Evolutionary conservation across 2,888 invertebrate species (phyloP).

Genomic region (Drosophila aldrichi): DNA sequence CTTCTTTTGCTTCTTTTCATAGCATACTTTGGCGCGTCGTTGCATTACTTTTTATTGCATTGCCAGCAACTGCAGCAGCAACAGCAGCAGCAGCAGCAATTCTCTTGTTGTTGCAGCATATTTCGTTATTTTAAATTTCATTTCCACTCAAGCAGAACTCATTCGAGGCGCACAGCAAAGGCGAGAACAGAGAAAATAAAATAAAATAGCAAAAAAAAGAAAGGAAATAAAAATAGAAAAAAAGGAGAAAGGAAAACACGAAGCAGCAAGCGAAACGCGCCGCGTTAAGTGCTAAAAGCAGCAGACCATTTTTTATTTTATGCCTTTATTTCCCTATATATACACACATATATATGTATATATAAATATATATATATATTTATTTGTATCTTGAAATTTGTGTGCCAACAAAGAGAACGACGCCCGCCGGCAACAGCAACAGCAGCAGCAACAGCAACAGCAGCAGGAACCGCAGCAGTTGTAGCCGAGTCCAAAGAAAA

Average conservation of each 20-base stretch:
- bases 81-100: constrained; percentile 21
- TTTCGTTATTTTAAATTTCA: constrained; percentile 71
- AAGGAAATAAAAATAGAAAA: no score
- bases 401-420: constrained; percentile 46
- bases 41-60: constrained; percentile 61
- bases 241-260: constrained; percentile 4
- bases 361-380: neutral
- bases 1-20: constrained; percentile 14
- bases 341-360: neutral
- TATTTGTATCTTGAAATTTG: constrained; percentile 47
- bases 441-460: constrained; percentile 7
- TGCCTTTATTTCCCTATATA: constrained; percentile 29
- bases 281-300: constrained; percentile 56
- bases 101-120: constrained; percentile 45
- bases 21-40: constrained; percentile 48
- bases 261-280: constrained; percentile 16
- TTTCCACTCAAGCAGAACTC: constrained; percentile 60
- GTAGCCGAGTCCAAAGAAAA: constrained; percentile 37
- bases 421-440: constrained; percentile 46
- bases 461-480: constrained; percentile 31
- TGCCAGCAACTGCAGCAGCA: constrained; percentile 35
- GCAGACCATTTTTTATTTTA: constrained; percentile 25
- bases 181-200: constrained; percentile 20
- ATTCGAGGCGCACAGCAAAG: constrained; percentile 44
- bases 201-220: neutral